Conservation (phyloP, 1,140 invertebrate genomes). For the Bombus pyrosoma region DNA sequence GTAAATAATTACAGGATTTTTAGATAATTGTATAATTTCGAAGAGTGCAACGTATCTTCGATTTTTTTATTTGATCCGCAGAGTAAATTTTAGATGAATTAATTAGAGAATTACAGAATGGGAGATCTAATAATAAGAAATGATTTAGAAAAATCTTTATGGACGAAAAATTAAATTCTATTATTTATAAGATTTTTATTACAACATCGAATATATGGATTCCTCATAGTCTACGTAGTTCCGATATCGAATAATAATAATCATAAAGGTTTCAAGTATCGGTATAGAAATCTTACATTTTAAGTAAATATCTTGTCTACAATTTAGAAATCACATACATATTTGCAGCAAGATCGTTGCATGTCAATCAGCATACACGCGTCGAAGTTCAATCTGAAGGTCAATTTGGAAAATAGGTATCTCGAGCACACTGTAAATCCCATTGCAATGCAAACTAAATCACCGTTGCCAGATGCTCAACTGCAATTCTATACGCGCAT, state of each 20-base stretch:
- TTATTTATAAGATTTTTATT: not conserved
- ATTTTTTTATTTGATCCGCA: too few species aligned
- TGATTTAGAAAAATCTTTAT: too few species aligned
- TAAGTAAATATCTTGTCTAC: not conserved
- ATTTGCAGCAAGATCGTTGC: not conserved
- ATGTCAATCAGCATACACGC: not conserved
- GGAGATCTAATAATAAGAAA: too few species aligned
- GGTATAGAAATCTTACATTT: not conserved
- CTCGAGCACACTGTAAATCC: constrained; percentile 40
- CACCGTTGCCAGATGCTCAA: constrained; percentile 42
- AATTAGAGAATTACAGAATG: too few species aligned
- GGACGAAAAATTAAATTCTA: not conserved
- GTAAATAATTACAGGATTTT: too few species aligned
- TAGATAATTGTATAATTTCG: too few species aligned
- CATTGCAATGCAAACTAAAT: constrained; percentile 46
- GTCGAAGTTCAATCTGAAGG: constrained; percentile 23
- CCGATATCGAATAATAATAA: too few species aligned
- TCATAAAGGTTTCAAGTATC: not conserved
- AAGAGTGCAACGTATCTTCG: too few species aligned
- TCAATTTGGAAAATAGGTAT: constrained; percentile 42
- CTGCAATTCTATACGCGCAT: constrained; percentile 53
- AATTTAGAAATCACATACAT: not conserved
- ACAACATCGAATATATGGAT: not conserved
- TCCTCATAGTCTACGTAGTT: not conserved
- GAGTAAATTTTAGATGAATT: too few species aligned